phyloP scores from a whole-genome alignment of 2,888 invertebrate species.

The Lithophane leautieri region DNA sequence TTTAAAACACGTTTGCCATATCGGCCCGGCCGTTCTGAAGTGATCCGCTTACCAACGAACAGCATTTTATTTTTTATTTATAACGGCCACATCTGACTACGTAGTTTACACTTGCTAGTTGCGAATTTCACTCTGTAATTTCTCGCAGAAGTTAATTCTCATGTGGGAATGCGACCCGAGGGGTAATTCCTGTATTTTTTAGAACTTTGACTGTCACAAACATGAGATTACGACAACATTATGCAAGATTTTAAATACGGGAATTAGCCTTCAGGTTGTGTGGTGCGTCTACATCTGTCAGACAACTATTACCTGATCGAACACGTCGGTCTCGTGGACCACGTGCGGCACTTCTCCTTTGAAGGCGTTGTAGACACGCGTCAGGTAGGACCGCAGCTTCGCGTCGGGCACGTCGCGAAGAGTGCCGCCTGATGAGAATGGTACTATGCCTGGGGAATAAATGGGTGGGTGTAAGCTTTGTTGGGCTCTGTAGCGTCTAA shows the following conservation, averaged over 20 bases:
- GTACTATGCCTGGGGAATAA: slow-evolving; percentile 87
- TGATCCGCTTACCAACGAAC: no score
- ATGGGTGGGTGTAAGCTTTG: background rate
- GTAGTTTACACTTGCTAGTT: background rate
- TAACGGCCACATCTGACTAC: background rate
- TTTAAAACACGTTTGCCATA: no score
- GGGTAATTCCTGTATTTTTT: background rate
- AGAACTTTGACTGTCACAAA: background rate
- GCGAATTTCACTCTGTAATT: background rate
- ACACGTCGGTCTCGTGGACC: slow-evolving; percentile 80
- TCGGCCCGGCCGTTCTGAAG: no score
- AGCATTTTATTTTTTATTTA: no score
- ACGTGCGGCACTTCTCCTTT: slow-evolving; percentile 96
- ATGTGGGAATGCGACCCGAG: no score
- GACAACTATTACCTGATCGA: slow-evolving; percentile 77
- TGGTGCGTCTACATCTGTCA: background rate
- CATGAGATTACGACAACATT: background rate
- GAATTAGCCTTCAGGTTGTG: background rate
- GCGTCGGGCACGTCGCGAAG: slow-evolving; percentile 93
- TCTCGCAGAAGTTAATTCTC: background rate
- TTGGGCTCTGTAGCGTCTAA: no score
- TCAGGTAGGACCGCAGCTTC: slow-evolving; percentile 95
- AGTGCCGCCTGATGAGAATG: slow-evolving; percentile 94
- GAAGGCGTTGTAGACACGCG: slow-evolving; percentile 97
- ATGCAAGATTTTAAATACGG: background rate